Evolutionary conservation across 2,113 vertebrate genomes (phyloP).

Genomic region (Lethenteron camtschaticum): DNA sequence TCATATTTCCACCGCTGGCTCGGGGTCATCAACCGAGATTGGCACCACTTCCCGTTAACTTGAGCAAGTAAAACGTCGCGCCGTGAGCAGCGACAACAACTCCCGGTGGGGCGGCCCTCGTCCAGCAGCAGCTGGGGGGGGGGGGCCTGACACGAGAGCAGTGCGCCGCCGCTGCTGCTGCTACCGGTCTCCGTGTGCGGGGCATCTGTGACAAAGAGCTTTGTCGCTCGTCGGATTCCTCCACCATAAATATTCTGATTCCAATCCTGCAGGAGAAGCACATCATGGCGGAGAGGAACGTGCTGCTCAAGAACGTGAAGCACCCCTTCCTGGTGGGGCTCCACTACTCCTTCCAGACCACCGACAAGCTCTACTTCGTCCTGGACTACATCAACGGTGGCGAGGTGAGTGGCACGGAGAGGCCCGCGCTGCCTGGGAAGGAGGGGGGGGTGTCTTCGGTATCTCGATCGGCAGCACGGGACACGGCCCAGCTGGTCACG

Average conservation of each 20-base stretch:
- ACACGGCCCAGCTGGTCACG: too few relatives aligned
- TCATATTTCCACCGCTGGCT: too few relatives aligned
- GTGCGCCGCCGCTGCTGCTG: not conserved
- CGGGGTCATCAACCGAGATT: too few relatives aligned
- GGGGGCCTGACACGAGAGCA: not conserved
- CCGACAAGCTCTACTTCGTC: slow-evolving; percentile 44
- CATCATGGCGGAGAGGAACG: slow-evolving; percentile 44
- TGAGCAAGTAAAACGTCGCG: too few relatives aligned
- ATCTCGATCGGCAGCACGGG: too few relatives aligned
- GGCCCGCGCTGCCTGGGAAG: too few relatives aligned
- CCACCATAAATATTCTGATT: too few relatives aligned
- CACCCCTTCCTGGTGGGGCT: slow-evolving; percentile 44
- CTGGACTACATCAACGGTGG: slow-evolving; percentile 42
- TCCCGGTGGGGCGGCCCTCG: too few relatives aligned
- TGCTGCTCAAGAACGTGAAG: slow-evolving; percentile 41
- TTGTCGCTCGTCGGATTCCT: not conserved
- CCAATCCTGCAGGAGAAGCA: slow-evolving; percentile 31
- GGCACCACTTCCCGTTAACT: too few relatives aligned
- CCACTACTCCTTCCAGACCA: slow-evolving; percentile 42
- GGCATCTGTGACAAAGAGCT: not conserved
- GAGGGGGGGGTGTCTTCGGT: too few relatives aligned
- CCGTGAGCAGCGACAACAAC: not conserved
- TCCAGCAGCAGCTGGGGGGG: not conserved
- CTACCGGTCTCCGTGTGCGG: not conserved
- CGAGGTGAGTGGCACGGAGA: slow-evolving; percentile 19